Base-by-base conservation (phyloP, 2,888 invertebrate genomes). In the Antitype chi region DNA sequence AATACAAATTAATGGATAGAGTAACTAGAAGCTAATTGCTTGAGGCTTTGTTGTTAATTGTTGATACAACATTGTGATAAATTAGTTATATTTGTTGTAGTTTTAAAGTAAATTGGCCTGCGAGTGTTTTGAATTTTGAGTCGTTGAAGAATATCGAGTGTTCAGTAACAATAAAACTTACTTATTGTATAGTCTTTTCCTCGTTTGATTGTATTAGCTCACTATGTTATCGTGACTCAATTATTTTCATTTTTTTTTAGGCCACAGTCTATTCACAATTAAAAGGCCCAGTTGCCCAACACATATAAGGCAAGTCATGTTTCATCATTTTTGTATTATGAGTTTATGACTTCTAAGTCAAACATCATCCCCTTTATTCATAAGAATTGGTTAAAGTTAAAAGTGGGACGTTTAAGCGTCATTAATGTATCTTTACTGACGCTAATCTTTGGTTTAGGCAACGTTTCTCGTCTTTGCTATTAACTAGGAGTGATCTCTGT, bases 1-100 rank as follows among this genome's bases (percentile, higher is more conserved):
- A 87, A 82, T 82, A 79, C 66, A 74, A 78, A 70, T 79, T 78
- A 77, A 85, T 85, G 74, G 52, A n/a, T 71, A 73, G 64, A 87
- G 73, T 70, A 76, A 78, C 74, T 75, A 63, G 53, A 60, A 32
- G 63, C 59, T 79, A 88, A 86, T 82, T 84, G 76, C 47, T 77
- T n/a, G 52, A 70, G 60, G 53, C 28, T 80, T 71, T 32, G n/a
- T n/a, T 74, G 53, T n/a, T 32, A 69, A 63, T 13, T 28, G 47
- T 60, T 73, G 60, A 60, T 69, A 64, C 38, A 67, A 70, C 55
- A 62, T 55, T 73, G 57, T 68, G 20, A 47, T 13, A 11, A 67
- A 74, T n/a, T 63, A 57, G 13, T 81, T 84, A 66, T n/a, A 62
- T 38, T 70, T 55, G 20, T 66, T 59, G 55, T 62, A 63, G 32